These are phyloP conservation scores for Mnemiopsis leidyi DNA, from an alignment of 37 sponge, comb jelly and placozoan species.

Conservation along the genomic window DNA sequence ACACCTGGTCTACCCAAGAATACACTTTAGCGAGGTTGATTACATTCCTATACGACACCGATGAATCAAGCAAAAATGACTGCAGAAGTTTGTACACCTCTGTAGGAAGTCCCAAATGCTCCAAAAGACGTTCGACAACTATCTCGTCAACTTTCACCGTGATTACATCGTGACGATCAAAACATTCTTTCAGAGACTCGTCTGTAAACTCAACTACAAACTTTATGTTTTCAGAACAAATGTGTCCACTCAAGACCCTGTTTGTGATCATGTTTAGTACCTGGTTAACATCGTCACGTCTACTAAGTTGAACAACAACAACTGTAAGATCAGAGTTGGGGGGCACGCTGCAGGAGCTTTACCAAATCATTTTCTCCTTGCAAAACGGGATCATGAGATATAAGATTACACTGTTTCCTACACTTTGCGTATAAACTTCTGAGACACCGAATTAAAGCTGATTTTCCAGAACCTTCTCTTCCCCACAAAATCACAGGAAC, in stretches of 20 bases:
- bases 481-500: constrained; percentile 23
- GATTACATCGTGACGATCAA: not conserved
- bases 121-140: not conserved
- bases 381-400: constrained; percentile 6
- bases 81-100: not conserved
- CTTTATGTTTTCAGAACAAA: not conserved
- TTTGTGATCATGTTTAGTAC: not conserved
- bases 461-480: not conserved
- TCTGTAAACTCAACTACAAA: constrained; percentile 23
- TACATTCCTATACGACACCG: constrained; percentile 5
- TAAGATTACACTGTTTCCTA: not conserved
- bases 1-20: constrained; percentile 4
- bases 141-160: not conserved
- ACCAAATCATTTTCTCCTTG: not conserved
- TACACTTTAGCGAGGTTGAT: not conserved
- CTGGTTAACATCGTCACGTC: not conserved
- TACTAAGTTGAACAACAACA: not conserved
- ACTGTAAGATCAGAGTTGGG: not conserved
- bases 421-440: not conserved
- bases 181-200: not conserved
- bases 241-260: not conserved
- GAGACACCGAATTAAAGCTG: not conserved
- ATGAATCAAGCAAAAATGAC: not conserved
- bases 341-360: not conserved
- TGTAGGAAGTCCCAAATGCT: not conserved